A percentile compares a stretch with the other conserved stretches of the same genome.
phyloP scores from a whole-genome alignment of 2,888 invertebrate genomes.

The Caenorhabditis drosophilae region DNA sequence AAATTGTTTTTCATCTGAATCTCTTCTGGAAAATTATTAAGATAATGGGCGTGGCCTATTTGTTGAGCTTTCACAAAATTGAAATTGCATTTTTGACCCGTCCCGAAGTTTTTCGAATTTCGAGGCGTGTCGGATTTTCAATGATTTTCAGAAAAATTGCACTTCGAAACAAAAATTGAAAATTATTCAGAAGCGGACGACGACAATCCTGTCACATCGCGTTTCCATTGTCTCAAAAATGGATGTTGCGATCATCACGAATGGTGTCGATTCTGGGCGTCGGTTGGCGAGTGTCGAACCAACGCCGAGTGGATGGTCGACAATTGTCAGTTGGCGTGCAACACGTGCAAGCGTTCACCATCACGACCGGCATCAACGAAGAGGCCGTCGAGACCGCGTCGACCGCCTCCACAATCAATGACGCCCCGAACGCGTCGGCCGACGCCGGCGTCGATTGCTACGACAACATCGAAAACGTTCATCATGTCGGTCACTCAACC shows the following conservation, averaged over 20 bases:
- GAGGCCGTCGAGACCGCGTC: constrained; percentile 13
- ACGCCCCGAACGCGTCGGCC: too few species aligned
- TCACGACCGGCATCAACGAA: not conserved
- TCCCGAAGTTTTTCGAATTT: too few species aligned
- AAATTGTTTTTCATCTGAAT: too few species aligned
- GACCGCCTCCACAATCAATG: too few species aligned
- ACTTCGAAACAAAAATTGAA: too few species aligned
- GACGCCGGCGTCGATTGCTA: not conserved
- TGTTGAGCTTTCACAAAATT: too few species aligned
- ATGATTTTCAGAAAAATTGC: too few species aligned
- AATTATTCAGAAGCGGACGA: constrained; percentile 41
- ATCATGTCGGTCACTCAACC: not conserved
- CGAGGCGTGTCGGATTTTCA: too few species aligned
- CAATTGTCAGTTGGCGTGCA: constrained; percentile 64
- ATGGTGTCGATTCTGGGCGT: constrained; percentile 67
- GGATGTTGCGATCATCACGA: constrained; percentile 69
- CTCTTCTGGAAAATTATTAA: too few species aligned
- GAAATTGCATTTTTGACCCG: too few species aligned
- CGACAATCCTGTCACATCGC: constrained; percentile 52
- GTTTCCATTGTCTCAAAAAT: constrained; percentile 65
- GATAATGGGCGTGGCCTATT: too few species aligned
- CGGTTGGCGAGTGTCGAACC: constrained; percentile 65
- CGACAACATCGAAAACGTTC: not conserved
- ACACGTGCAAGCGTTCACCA: constrained; percentile 44
- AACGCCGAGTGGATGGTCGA: constrained; percentile 68